A percentile compares a stretch with the other conserved stretches of the same genome.
phyloP scores from a whole-genome alignment of 2,113 vertebrate species.

The Morone chrysops region DNA sequence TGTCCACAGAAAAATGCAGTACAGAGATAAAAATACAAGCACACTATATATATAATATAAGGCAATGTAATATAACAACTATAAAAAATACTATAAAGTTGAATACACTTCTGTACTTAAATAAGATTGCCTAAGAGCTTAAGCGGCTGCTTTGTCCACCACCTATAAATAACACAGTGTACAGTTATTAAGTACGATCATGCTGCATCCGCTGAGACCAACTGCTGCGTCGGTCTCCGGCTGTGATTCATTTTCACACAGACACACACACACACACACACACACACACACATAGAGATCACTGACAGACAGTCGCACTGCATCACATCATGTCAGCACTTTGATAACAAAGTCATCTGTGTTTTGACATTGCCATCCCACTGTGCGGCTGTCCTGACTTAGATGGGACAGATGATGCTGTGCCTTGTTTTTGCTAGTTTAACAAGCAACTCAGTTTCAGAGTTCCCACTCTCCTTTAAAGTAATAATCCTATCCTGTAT shows the following conservation, averaged over 20 bases:
- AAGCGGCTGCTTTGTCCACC: conserved; percentile 16
- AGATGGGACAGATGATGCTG: conserved; percentile 40
- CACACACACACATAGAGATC: too few species aligned
- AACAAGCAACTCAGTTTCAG: conserved; percentile 31
- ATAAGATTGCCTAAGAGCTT: not conserved
- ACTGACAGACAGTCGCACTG: conserved; percentile 52
- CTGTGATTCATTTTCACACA: conserved; percentile 50
- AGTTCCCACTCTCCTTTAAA: conserved; percentile 9
- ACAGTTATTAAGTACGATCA: conserved; percentile 44
- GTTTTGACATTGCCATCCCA: conserved; percentile 59
- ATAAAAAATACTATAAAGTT: not conserved
- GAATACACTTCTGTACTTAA: not conserved
- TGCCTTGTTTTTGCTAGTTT: conserved; percentile 34
- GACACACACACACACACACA: conserved; percentile 18
- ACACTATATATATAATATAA: not conserved
- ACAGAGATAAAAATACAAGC: not conserved
- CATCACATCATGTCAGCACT: conserved; percentile 58
- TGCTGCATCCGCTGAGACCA: conserved; percentile 8
- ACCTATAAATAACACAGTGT: conserved; percentile 44
- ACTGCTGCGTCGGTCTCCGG: conserved; percentile 43
- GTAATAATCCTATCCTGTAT: not conserved
- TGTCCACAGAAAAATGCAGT: not conserved
- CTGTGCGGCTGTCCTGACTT: conserved; percentile 47
- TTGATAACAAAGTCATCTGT: conserved; percentile 62
- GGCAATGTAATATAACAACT: not conserved